Evolutionary conservation across 2,113 vertebrate genomes (phyloP).

Genomic region (Amazona guildingii): DNA sequence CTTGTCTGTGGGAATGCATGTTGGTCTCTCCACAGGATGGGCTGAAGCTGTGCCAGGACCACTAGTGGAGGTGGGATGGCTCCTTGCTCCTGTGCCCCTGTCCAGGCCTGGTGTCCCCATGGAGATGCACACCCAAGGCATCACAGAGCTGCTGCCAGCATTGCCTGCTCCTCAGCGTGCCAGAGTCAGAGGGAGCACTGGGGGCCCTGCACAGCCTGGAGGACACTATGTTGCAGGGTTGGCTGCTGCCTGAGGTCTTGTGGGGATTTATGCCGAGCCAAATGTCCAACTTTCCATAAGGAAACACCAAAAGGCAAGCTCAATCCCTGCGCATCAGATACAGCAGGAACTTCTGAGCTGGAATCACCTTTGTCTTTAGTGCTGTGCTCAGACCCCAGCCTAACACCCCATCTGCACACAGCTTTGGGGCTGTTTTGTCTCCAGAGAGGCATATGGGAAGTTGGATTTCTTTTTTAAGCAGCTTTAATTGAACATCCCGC

Average conservation of each 20-base stretch:
- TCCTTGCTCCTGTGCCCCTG: neutral
- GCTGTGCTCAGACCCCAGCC: neutral
- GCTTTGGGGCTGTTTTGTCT: neutral
- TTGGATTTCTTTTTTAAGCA: constrained; percentile 64
- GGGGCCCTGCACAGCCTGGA: accelerated
- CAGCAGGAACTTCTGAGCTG: neutral
- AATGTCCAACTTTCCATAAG: neutral
- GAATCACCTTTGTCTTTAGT: neutral
- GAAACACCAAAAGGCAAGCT: neutral
- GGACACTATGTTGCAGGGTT: neutral
- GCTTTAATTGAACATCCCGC: constrained; percentile 60
- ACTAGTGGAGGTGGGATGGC: neutral
- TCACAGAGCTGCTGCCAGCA: neutral
- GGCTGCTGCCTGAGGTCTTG: accelerated
- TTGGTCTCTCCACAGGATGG: neutral
- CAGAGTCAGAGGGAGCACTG: accelerated
- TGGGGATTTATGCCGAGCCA: neutral
- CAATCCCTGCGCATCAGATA: accelerated
- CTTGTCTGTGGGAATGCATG: accelerated
- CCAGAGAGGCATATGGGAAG: constrained; percentile 32
- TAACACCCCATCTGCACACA: neutral
- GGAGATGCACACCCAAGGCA: neutral
- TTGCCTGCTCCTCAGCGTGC: accelerated
- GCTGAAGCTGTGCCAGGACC: neutral
- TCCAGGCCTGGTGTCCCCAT: neutral